These are phyloP conservation scores for Chaitophorus viminalis DNA, from an alignment of 2,888 invertebrate genomes.

Conservation along the genomic window DNA sequence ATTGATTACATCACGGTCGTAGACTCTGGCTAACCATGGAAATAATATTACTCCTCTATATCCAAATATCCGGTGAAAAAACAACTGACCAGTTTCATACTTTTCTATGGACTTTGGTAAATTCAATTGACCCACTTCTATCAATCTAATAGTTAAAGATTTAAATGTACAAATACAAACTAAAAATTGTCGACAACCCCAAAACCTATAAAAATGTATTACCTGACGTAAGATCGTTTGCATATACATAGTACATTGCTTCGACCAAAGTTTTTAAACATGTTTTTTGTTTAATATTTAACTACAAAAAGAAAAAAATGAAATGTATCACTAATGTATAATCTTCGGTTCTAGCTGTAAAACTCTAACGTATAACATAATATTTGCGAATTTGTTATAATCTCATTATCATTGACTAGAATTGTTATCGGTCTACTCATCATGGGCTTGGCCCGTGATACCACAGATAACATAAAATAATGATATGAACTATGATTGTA, in stretches of 20 bases:
- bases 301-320: background rate
- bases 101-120: constrained; percentile 86
- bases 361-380: too few relatives aligned
- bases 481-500: too few relatives aligned
- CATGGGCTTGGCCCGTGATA: background rate
- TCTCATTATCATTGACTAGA: background rate
- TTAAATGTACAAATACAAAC: background rate
- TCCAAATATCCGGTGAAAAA: constrained; percentile 95
- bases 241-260: constrained; percentile 25
- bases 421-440: background rate
- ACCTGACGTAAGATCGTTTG: constrained; percentile 52
- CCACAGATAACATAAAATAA: background rate
- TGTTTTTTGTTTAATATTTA: background rate
- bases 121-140: constrained; percentile 93
- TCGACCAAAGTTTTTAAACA: constrained; percentile 33
- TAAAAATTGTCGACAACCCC: background rate
- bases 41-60: constrained; percentile 97
- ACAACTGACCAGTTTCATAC: constrained; percentile 95
- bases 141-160: constrained; percentile 74
- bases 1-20: constrained; percentile 87
- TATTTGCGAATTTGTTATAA: background rate
- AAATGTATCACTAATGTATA: background rate
- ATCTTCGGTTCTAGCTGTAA: background rate
- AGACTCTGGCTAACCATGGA: constrained; percentile 95
- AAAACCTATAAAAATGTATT: background rate